phyloP scores from a whole-genome alignment of 2,888 invertebrate genomes.

The Dysmachus trigonus region DNA sequence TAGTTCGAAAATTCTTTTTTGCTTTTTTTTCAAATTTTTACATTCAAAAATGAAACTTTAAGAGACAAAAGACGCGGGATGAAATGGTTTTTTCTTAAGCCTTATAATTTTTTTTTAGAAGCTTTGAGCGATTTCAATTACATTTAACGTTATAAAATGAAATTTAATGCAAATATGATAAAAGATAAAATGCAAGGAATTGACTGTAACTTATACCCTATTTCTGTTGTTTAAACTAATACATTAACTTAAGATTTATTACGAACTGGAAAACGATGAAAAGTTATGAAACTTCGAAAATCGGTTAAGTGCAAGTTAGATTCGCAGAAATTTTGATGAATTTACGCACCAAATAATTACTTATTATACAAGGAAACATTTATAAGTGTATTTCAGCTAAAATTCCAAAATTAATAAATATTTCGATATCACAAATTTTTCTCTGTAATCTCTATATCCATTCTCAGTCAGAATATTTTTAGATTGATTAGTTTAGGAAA shows the following conservation, averaged over 20 bases:
- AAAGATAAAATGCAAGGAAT: not conserved
- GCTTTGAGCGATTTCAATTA: slow-evolving; percentile 6
- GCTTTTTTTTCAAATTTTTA: not conserved
- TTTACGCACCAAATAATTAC: too few relatives aligned
- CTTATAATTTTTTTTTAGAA: not conserved
- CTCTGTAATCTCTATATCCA: too few relatives aligned
- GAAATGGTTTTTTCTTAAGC: not conserved
- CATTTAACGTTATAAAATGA: not conserved
- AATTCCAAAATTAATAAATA: too few relatives aligned
- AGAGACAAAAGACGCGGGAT: not conserved
- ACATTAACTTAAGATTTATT: not conserved
- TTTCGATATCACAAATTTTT: too few relatives aligned
- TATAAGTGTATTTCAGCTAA: too few relatives aligned
- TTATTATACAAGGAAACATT: too few relatives aligned
- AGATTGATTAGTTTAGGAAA: too few relatives aligned
- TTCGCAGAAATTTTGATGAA: too few relatives aligned
- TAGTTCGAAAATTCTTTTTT: slow-evolving; percentile 4
- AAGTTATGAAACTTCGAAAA: too few relatives aligned
- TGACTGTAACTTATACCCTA: not conserved
- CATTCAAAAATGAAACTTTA: not conserved
- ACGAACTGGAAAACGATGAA: not conserved
- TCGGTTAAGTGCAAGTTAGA: too few relatives aligned
- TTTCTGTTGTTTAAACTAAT: too few relatives aligned
- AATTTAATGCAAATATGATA: not conserved
- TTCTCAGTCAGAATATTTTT: too few relatives aligned